These are phyloP conservation scores for Gibbula magus DNA, from an alignment of 2,888 invertebrate genomes.

Conservation along the genomic window DNA sequence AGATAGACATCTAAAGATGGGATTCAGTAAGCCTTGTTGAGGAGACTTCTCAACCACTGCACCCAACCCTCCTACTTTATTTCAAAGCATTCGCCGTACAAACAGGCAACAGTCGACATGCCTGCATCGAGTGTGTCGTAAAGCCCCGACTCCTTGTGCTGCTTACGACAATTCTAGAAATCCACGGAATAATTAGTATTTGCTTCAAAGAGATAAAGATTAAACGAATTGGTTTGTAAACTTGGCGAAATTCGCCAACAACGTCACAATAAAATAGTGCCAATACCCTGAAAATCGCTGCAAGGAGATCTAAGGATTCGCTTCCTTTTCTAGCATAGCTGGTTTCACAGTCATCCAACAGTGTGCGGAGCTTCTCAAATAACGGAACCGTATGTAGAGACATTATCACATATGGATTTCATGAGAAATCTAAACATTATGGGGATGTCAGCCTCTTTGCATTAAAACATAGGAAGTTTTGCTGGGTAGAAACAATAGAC, in stretches of 20 bases:
- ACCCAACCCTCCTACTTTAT: too few species aligned
- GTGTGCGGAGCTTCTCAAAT: too few species aligned
- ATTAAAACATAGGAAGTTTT: too few species aligned
- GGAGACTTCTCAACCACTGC: too few species aligned
- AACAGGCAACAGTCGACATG: neutral
- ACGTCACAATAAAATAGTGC: neutral
- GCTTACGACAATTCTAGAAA: conserved; percentile 11
- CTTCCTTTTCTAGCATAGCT: neutral
- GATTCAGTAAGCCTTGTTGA: too few species aligned
- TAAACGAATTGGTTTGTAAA: conserved; percentile 15
- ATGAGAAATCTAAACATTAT: too few species aligned
- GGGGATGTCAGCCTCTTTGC: too few species aligned
- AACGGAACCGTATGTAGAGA: too few species aligned
- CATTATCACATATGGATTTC: too few species aligned
- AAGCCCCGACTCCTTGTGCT: neutral
- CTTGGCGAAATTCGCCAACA: neutral
- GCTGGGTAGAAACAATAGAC: too few species aligned
- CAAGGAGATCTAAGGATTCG: conserved; percentile 1
- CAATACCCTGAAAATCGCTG: neutral
- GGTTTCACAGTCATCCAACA: neutral
- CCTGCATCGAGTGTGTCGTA: neutral
- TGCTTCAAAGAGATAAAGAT: conserved; percentile 11
- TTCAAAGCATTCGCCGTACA: too few species aligned
- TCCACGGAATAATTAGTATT: conserved; percentile 13
- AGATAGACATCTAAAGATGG: too few species aligned